Evolutionary conservation across 2,113 vertebrate genomes (phyloP), one percentile per base, ranked within the genome.

Genomic region (Guaruba guarouba): DNA sequence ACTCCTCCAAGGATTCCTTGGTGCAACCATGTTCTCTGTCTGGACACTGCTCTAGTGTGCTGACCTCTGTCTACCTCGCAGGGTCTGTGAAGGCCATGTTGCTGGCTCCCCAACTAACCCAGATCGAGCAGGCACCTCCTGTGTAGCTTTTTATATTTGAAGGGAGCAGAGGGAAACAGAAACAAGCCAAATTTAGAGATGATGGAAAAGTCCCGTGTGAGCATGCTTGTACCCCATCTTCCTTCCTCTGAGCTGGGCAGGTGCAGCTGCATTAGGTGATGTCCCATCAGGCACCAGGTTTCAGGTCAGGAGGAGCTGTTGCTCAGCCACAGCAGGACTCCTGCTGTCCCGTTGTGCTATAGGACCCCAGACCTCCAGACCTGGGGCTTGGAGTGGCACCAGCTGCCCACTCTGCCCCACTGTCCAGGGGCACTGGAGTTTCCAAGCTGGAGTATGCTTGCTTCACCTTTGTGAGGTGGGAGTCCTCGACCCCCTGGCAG

Each of bases 381-480:
- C 27, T 17, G 46, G 39, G 35, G 13, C 24, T 44, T 76, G 59
- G 52, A 39, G 12, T 10, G 35, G 18, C 25, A 57, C 33, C 1
- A 0, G 62, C 78, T 86, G 70, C 66, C n/a, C 1, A 1, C 35
- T 61, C n/a, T 78, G 51, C 24, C 18, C 15, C 27, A 3, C 51
- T 76, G 41, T 25, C n/a, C 57, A 19, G 41, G 27, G 18, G 4
- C 41, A 37, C 11, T 0, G 1, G 13, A 5, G 3, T 31, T 79
- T 82, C 51, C 3, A 0, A 75, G 29, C 7, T 1, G 0, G 35
- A 78, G 31, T 0, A 0, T 33, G 57, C 31, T 67, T 85, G 71
- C 51, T 90, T 90, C 90, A 71, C 90, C 75, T 95, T 90, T 5
- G 1, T 88, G 95, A 94, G 90, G 76, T 92, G 92, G 17, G 82